phyloP scores from a whole-genome alignment of 2,113 vertebrate species.

The Xerus inauris region DNA sequence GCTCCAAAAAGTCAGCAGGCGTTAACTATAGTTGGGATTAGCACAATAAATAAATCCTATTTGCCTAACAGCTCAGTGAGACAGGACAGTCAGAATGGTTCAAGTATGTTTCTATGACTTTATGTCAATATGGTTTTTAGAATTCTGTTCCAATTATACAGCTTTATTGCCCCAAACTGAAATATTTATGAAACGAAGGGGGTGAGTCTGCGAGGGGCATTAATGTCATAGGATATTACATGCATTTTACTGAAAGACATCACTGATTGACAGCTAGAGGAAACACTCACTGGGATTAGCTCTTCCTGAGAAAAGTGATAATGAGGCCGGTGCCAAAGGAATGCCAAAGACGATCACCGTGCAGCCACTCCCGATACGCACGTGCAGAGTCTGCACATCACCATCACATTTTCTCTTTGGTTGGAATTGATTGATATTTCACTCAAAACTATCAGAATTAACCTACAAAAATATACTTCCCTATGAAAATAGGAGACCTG shows the following conservation, averaged over 20 bases:
- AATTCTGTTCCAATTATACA: conserved; percentile 28
- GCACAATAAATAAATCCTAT: conserved; percentile 50
- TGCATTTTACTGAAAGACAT: not conserved
- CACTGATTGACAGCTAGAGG: not conserved
- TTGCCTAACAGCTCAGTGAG: conserved; percentile 59
- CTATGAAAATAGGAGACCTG: not conserved
- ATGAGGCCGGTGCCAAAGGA: not conserved
- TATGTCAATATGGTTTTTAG: conserved; percentile 32
- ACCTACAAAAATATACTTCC: conserved; percentile 23
- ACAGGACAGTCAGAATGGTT: not conserved
- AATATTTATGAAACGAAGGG: conserved; percentile 46
- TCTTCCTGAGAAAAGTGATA: not conserved
- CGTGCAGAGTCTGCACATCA: not conserved
- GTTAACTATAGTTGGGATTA: conserved; percentile 46
- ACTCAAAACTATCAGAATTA: conserved; percentile 57
- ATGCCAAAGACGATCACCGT: not conserved
- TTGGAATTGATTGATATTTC: conserved; percentile 53
- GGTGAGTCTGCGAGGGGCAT: not conserved
- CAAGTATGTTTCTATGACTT: conserved; percentile 18
- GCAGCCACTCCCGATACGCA: not conserved
- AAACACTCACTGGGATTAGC: not conserved
- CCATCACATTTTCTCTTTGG: conserved; percentile 28
- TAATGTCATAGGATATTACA: not conserved
- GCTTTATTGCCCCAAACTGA: conserved; percentile 35
- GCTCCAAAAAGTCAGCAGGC: conserved; percentile 34